Percentiles rank a stretch among this genome's conserved stretches.
phyloP scores from a whole-genome alignment of 2,888 invertebrate genomes.

The Colostygia pectinataria region DNA sequence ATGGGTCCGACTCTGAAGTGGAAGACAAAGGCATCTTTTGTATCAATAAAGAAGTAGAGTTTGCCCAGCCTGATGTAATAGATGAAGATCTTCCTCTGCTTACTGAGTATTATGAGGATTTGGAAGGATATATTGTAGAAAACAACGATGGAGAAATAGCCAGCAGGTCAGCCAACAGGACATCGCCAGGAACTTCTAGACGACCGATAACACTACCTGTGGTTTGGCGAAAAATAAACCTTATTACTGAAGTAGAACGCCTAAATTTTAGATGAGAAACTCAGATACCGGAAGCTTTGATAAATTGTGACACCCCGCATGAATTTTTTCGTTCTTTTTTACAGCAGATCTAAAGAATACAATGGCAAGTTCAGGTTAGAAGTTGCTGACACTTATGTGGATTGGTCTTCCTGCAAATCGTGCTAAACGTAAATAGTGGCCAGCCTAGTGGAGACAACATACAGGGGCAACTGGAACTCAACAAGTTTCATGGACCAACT shows the following conservation, averaged over 20 bases:
- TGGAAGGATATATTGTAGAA: too few species aligned
- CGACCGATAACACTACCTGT: too few species aligned
- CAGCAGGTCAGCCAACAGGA: constrained; percentile 32
- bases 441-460: not conserved
- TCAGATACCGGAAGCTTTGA: constrained; percentile 40
- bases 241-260: constrained; percentile 42
- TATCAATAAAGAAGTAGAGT: constrained; percentile 39
- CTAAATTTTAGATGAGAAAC: constrained; percentile 44
- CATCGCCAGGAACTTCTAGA: constrained; percentile 42
- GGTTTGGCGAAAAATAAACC: constrained; percentile 46
- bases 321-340: not conserved
- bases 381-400: not conserved
- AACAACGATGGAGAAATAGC: not conserved
- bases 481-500: not conserved
- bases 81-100: not conserved
- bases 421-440: too few species aligned
- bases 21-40: constrained; percentile 44
- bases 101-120: too few species aligned
- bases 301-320: constrained; percentile 31
- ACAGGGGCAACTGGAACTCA: not conserved
- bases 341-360: too few species aligned
- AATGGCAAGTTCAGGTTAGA: too few species aligned
- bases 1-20: constrained; percentile 44
- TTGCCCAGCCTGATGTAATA: not conserved
- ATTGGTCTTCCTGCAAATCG: too few species aligned